Evolutionary conservation across 1,140 invertebrate genomes (phyloP), one percentile per base, ranked within the genome.

Genomic region (Drosophila oshimai): DNA sequence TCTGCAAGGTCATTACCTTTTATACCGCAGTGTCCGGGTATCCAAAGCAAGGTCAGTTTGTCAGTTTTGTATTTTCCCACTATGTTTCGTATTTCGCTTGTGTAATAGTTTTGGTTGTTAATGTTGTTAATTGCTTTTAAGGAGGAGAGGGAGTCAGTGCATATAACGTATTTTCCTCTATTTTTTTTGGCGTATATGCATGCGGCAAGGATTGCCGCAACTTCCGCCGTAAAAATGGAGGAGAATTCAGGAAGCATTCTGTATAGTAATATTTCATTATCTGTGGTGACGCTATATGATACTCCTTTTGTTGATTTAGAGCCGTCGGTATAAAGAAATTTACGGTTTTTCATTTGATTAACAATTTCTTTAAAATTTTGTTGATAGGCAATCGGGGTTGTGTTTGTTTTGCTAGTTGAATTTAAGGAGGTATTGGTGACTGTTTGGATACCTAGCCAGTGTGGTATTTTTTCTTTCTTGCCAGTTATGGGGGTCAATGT

Each of bases 121-220:
- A 3, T 37, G 22, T 39, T 33, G 18, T 49, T 22, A 15, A 50
- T 50, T 50, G 18, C 20, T 50, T 50, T 50, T 36, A 50, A n/a
- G 7, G 46, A 22, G 31, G 46, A 50, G n/a, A 50, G n/a, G 31
- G 46, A 36, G 18, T 36, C 31, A 3, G 46, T 36, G 4, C 46
- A 50, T 34, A 36, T 50, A 13, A 36, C 46, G 18, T 24, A 37
- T 50, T 49, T 49, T 22, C 29, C 46, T 33, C 29, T 33, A 22
- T 49, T 22, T 34, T 49, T 6, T 10, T 12, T 29, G 5, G 46
- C 46, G n/a, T 20, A 24, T 36, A 24, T 13, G 31, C 46, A 49
- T 36, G 46, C 31, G 2, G 42, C 26, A 4, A 45, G 42, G 26
- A 45, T 45, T 45, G 42, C 24, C 15, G 26, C 26, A 29, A 17